These are phyloP conservation scores for Colletes collaris DNA, from an alignment of 2,888 invertebrate species.

Conservation along the genomic window DNA sequence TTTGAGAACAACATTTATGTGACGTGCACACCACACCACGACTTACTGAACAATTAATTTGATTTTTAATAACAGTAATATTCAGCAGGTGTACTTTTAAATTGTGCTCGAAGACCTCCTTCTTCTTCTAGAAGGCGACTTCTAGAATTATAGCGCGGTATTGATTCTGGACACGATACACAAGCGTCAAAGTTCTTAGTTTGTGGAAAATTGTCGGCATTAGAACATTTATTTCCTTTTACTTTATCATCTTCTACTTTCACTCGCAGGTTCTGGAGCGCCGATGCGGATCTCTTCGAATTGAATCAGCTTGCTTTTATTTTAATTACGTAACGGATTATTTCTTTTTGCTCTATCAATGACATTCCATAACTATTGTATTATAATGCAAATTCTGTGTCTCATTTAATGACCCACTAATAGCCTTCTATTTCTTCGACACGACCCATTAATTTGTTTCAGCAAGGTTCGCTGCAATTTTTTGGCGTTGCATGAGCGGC, in stretches of 20 bases:
- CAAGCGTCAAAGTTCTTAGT: constrained; percentile 53
- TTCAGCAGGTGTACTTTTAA: not conserved
- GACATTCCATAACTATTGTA: constrained; percentile 60
- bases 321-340: constrained; percentile 68
- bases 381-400: constrained; percentile 63
- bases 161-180: constrained; percentile 69
- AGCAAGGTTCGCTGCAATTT: constrained; percentile 80
- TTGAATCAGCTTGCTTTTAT: constrained; percentile 78
- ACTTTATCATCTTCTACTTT: constrained; percentile 59
- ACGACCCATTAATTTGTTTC: constrained; percentile 78
- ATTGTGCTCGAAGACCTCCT: not conserved
- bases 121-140: not conserved
- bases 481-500: constrained; percentile 82
- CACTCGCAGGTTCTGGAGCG: constrained; percentile 80
- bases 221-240: constrained; percentile 53
- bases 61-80: not conserved
- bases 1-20: not conserved
- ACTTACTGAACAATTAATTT: constrained; percentile 2
- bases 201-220: constrained; percentile 48
- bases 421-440: constrained; percentile 66
- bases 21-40: not conserved
- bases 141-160: constrained; percentile 33
- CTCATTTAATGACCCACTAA: constrained; percentile 68
- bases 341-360: constrained; percentile 51
- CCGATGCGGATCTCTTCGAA: constrained; percentile 76